Conservation (phyloP, 2,113 vertebrate genomes). For the Rhabdornis inornatus region DNA sequence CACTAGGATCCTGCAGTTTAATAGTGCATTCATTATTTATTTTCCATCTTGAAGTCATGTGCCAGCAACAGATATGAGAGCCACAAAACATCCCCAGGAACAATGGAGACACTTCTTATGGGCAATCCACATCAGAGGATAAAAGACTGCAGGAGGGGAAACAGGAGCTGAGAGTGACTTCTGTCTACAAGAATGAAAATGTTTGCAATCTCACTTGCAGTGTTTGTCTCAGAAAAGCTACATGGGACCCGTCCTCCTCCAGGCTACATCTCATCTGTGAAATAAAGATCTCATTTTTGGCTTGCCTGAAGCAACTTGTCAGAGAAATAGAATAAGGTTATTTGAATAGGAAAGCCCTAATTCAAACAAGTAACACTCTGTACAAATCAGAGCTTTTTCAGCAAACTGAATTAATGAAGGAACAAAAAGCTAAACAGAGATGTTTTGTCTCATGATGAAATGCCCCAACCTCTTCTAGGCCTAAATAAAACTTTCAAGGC, state of each 20-base stretch:
- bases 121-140: not conserved
- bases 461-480: not conserved
- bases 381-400: not conserved
- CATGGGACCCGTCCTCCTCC: not conserved
- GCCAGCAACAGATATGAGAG: not conserved
- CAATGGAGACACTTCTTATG: not conserved
- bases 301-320: not conserved
- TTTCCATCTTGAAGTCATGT: not conserved
- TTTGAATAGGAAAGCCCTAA: slow-evolving; percentile 8
- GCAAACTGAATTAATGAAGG: not conserved
- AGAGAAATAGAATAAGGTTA: slow-evolving; percentile 1
- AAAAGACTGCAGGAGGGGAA: not conserved
- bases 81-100: not conserved
- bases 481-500: not conserved
- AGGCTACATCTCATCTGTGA: not conserved
- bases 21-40: not conserved
- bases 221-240: not conserved
- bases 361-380: slow-evolving; percentile 25
- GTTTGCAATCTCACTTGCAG: not conserved
- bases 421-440: not conserved
- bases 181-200: not conserved
- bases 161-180: not conserved
- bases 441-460: not conserved
- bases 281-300: slow-evolving; percentile 30
- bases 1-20: not conserved